These are phyloP conservation scores for Drosophila multiciliata DNA, from an alignment of 2,888 invertebrate species.

Conservation along the genomic window DNA sequence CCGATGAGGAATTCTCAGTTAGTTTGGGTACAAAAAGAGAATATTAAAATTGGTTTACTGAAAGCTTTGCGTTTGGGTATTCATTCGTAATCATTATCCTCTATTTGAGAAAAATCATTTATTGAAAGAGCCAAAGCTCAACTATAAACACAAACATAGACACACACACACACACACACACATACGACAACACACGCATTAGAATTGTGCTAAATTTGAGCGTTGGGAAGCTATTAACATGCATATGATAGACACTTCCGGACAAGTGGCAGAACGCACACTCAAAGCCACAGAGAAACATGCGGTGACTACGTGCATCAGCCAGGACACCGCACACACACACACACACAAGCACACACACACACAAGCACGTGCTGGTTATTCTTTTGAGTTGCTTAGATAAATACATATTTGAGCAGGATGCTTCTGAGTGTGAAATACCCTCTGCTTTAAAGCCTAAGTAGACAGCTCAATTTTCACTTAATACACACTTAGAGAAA, in stretches of 20 bases:
- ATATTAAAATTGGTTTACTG: slow-evolving; percentile 14
- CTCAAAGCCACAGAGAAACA: slow-evolving; percentile 60
- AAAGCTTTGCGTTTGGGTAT: slow-evolving; percentile 23
- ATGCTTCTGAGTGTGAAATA: slow-evolving; percentile 17
- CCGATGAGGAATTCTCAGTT: not conserved
- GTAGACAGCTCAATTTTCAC: not conserved
- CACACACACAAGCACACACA: slow-evolving; percentile 11
- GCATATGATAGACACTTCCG: slow-evolving; percentile 80
- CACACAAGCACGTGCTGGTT: slow-evolving; percentile 32
- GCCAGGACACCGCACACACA: slow-evolving; percentile 19
- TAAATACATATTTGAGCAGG: slow-evolving; percentile 19
- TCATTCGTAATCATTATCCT: slow-evolving; percentile 22
- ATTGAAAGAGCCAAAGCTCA: slow-evolving; percentile 17
- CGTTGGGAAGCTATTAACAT: slow-evolving; percentile 67
- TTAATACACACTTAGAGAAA: too few relatives aligned
- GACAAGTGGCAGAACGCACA: slow-evolving; percentile 59
- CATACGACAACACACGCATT: not conserved
- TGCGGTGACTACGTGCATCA: slow-evolving; percentile 70
- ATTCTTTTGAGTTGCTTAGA: slow-evolving; percentile 35
- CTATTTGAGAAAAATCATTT: slow-evolving; percentile 9
- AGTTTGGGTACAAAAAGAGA: not conserved
- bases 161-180: not conserved
- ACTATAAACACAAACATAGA: slow-evolving; percentile 12
- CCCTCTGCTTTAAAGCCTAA: slow-evolving; percentile 10
- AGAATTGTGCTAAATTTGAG: slow-evolving; percentile 20